These are phyloP conservation scores for Eurystomus gularis DNA, from an alignment of 2,113 vertebrate genomes.

Conservation along the genomic window DNA sequence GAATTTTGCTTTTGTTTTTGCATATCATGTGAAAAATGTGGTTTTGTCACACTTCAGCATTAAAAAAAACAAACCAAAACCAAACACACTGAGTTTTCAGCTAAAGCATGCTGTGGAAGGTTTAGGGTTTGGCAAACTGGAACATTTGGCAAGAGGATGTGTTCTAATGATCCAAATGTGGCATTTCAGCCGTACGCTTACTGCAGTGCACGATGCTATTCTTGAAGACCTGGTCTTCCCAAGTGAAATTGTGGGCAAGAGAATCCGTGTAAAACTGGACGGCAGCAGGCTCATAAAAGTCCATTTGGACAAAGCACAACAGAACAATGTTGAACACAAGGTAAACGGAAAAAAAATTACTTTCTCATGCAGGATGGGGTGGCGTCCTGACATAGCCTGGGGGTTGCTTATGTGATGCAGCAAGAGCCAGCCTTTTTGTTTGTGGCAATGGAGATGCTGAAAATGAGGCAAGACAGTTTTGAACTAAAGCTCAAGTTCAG, in stretches of 20 bases:
- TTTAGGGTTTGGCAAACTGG: not conserved
- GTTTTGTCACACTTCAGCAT: not conserved
- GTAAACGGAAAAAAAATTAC: constrained; percentile 58
- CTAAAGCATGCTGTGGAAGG: not conserved
- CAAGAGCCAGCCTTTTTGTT: not conserved
- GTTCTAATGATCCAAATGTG: constrained; percentile 21
- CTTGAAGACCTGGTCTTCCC: constrained; percentile 98
- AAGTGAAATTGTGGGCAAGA: constrained; percentile 97
- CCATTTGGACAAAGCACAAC: constrained; percentile 97
- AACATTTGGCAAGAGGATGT: not conserved
- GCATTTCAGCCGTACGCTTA: constrained; percentile 88
- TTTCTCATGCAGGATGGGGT: not conserved
- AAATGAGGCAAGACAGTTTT: not conserved
- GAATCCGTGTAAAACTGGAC: constrained; percentile 94
- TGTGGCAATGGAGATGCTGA: not conserved
- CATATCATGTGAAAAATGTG: not conserved
- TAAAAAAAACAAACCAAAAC: not conserved
- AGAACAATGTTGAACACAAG: constrained; percentile 99
- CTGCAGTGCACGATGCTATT: constrained; percentile 94
- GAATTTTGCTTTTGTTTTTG: not conserved
- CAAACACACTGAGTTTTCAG: not conserved
- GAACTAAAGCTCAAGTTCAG: not conserved
- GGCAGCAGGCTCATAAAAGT: constrained; percentile 98
- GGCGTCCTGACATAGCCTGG: not conserved
- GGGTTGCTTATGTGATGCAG: not conserved